Conservation (phyloP, 2,113 vertebrate genomes). For the Nothocercus nigrocapillus region DNA sequence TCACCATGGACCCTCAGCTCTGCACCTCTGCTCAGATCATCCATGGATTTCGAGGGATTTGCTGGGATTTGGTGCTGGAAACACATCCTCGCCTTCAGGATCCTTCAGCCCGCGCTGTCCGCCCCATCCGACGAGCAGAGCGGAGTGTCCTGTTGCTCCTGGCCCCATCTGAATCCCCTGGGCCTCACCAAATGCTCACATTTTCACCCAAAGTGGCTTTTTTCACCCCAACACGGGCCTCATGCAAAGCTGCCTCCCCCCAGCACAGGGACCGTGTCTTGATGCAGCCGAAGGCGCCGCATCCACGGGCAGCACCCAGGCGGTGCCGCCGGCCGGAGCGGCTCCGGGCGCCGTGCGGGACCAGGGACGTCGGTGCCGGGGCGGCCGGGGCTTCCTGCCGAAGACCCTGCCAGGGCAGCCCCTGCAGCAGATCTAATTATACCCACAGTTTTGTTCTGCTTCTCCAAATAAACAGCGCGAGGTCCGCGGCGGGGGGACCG, state of each 20-base stretch:
- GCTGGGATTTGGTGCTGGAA: neutral
- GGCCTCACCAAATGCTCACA: neutral
- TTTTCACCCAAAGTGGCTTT: neutral
- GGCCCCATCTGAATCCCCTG: too few relatives aligned
- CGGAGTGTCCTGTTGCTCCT: too few relatives aligned
- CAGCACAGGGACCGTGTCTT: too few relatives aligned
- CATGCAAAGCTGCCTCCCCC: too few relatives aligned
- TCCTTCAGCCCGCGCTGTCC: accelerated
- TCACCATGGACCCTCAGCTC: too few relatives aligned
- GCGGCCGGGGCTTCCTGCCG: conserved; percentile 51
- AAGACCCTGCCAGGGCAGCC: conserved; percentile 74
- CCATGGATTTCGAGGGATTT: neutral
- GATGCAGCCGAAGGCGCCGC: too few relatives aligned
- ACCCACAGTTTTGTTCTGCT: conserved; percentile 78
- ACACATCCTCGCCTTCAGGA: accelerated
- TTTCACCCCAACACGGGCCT: too few relatives aligned
- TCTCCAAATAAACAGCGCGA: conserved; percentile 80
- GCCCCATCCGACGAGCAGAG: neutral
- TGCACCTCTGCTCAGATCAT: neutral
- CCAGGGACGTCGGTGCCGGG: too few relatives aligned
- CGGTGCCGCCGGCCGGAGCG: too few relatives aligned
- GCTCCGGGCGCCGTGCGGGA: too few relatives aligned
- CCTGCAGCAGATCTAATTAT: conserved; percentile 76
- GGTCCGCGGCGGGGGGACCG: conserved; percentile 64
- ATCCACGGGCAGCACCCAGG: too few relatives aligned